Percentiles rank a stretch among this genome's conserved stretches.
phyloP scores from a whole-genome alignment of 2,797 vertebrate species.

The Sebastes reedi region DNA sequence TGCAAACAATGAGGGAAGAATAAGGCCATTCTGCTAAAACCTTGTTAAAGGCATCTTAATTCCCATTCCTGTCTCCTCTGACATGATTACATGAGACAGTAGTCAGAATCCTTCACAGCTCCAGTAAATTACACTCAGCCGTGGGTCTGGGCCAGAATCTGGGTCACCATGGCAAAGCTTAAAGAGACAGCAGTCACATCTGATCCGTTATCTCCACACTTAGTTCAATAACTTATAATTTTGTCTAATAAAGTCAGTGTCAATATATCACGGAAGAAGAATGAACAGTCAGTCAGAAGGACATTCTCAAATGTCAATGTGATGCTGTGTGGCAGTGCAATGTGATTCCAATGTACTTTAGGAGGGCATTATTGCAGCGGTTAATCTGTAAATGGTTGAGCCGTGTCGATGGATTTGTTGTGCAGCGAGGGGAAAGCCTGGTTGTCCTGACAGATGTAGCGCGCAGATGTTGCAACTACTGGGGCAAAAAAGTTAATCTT shows the following conservation, averaged over 20 bases:
- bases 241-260: neutral
- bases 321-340: conserved; percentile 10
- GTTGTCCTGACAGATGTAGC: conserved; percentile 73
- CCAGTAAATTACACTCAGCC: conserved; percentile 74
- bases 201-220: conserved; percentile 36
- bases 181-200: conserved; percentile 64
- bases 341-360: conserved; percentile 56
- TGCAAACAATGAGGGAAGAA: conserved; percentile 7
- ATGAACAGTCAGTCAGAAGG: neutral
- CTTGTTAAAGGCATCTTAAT: conserved; percentile 70
- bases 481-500: conserved; percentile 75
- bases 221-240: conserved; percentile 14
- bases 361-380: conserved; percentile 60
- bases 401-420: conserved; percentile 70
- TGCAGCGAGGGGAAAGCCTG: conserved; percentile 58
- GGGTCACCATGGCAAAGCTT: conserved; percentile 78
- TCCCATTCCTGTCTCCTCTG: conserved; percentile 63
- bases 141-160: conserved; percentile 76
- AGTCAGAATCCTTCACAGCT: conserved; percentile 75
- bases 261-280: neutral
- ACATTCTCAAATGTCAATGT: neutral
- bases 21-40: conserved; percentile 26
- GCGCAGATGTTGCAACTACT: conserved; percentile 77
- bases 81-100: conserved; percentile 75
- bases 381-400: conserved; percentile 80